Evolutionary conservation across 2,797 vertebrate genomes (phyloP), one percentile per base, ranked within the genome.

Genomic region (Geotria australis): DNA sequence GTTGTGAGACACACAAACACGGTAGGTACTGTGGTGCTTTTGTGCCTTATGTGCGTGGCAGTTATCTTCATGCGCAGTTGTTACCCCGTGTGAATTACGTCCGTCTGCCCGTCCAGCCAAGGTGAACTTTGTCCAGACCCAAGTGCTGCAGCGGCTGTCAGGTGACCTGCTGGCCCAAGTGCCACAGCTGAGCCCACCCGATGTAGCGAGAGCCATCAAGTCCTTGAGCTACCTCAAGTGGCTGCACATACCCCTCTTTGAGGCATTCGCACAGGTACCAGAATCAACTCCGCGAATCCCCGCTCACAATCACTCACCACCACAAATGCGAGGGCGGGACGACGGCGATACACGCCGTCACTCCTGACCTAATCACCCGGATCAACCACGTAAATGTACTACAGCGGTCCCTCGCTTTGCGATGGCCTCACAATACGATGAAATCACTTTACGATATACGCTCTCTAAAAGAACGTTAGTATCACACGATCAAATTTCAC

Each of bases 141-240:
- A 80, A 70, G 68, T 89, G 51, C 76, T 83, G 62, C 79, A 88
- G 66, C 74, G 79, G 63, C 65, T 88, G 10, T 70, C 77, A 1
- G 55, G 71, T 0, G 79, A 86, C 62, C 66, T 93, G 59, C 65
- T 83, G 2, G 70, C 79, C 46, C 70, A 65, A 24, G 46, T 75
- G 3, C 56, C 76, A 2, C 38, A 68, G 11, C 66, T 91, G 62
- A 65, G 59, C 0, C 15, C 75, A 0, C 0, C 46, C 0, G 75
- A 86, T 2, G 69, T 84, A 59, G 69, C 68, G 1, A 75, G 71
- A 47, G 80, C 70, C 7, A 48, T 77, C 57, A 77, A 83, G 57
- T 93, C 86, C 48, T 71, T 91, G 2, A 71, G 79, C 56, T 71
- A 78, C 60, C 78, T 95, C 59, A 84, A 80, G 61, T 91, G 79